Evolutionary conservation across 2,888 invertebrate species (phyloP).

Genomic region (Beris chalybata): DNA sequence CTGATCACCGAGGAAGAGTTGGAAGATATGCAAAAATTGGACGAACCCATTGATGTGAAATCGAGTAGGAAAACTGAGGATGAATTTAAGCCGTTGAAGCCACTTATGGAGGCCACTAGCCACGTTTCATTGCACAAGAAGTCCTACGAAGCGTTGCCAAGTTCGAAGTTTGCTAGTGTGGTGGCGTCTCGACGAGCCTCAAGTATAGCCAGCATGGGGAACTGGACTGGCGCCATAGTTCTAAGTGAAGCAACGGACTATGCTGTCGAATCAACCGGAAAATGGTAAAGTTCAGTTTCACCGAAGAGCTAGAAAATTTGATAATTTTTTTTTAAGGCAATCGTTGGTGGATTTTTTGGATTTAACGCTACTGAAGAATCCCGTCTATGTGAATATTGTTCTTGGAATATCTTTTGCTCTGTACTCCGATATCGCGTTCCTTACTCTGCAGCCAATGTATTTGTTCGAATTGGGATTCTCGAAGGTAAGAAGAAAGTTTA

Average conservation of each 20-base stretch:
- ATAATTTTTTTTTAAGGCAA: constrained; percentile 51
- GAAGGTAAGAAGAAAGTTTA: constrained; percentile 44
- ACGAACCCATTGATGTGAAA: background rate
- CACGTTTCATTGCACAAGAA: background rate
- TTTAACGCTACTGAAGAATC: constrained; percentile 64
- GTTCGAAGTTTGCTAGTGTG: constrained; percentile 15
- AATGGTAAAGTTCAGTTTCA: constrained; percentile 19
- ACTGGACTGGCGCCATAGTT: constrained; percentile 53
- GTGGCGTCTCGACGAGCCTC: constrained; percentile 45
- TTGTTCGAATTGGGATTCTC: constrained; percentile 51
- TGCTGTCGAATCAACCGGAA: constrained; percentile 43
- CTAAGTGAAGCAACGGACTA: constrained; percentile 50
- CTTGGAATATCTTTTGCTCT: constrained; percentile 69
- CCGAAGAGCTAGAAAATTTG: background rate
- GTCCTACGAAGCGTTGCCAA: constrained; percentile 15
- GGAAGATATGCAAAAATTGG: background rate
- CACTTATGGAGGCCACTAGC: constrained; percentile 23
- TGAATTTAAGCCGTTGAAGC: constrained; percentile 27
- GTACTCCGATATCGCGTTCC: constrained; percentile 71
- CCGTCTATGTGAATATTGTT: constrained; percentile 68
- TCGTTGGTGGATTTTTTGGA: constrained; percentile 65
- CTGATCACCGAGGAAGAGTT: constrained; percentile 54
- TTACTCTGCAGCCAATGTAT: constrained; percentile 67
- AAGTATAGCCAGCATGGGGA: constrained; percentile 54
- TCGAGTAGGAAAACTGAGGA: background rate